Base-by-base conservation (phyloP, 2,888 invertebrate genomes). In the Torymus auratus region DNA sequence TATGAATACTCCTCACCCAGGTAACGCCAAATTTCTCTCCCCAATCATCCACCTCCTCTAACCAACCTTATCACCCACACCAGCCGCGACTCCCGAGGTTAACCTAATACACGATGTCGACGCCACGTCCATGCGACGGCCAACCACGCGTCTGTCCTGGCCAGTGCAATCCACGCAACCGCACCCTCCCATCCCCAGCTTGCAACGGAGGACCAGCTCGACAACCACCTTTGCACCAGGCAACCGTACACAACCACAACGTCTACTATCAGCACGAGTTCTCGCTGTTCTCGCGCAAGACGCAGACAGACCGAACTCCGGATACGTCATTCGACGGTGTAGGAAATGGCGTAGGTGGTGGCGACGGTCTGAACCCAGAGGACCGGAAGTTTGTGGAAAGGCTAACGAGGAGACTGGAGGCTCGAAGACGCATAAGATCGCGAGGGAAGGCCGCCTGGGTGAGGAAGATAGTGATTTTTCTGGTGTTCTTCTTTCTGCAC, bases 111-210 rank as follows among this genome's bases (percentile, higher is more conserved):
- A 75, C 60, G 70, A 65, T 60, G 11, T 56, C 10, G 12, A 62
- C 28, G 13, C 52, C 13, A 3, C 41, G 41, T 0, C 28, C 76
- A 14, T 64, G 79, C 76, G 73, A 73, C 60, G 86, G 84, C n/a
- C 82, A 79, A 68, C 78, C 84, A 7, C 73, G 82, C n/a, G 79
- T 84, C 2, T 88, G 88, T 60, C 86, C 86, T 2, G 88, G 88
- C 4, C 80, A 83, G 2, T 88, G 88, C 83, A 88, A 88, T 72
- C 86, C 85, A 3, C 82, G 82, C 1, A 79, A 83, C 52, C 68
- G 60, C 2, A 15, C 11, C 10, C 3, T 7, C 28, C 52, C n/a
- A 11, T 3, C 23, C 7, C 41, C 41, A 0, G 12, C n/a, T 20
- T 15, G 15, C 1, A 13, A 10, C 15, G 4, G 4, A 14, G 10